Conservation (phyloP, 2,888 invertebrate species). For the Aromia moschata region DNA sequence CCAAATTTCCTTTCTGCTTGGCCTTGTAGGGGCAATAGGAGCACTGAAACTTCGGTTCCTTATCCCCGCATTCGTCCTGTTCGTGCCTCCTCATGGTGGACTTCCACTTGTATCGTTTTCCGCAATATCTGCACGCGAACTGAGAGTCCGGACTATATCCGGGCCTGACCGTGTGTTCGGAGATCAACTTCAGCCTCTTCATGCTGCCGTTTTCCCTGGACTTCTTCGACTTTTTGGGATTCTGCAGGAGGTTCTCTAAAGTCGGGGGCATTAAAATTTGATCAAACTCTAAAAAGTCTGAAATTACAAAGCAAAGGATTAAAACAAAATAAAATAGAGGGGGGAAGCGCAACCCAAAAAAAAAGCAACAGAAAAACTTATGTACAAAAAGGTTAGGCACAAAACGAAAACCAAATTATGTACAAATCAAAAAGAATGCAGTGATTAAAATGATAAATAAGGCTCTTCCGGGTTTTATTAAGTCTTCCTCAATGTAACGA, state of each 20-base stretch:
- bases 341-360: constrained; percentile 18
- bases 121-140: constrained; percentile 84
- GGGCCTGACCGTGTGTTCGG: constrained; percentile 51
- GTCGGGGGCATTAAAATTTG: constrained; percentile 48
- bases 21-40: constrained; percentile 75
- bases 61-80: constrained; percentile 82
- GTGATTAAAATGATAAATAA: too few relatives aligned
- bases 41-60: constrained; percentile 82
- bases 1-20: constrained; percentile 82
- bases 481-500: too few relatives aligned
- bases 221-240: constrained; percentile 40
- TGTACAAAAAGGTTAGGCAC: constrained; percentile 18
- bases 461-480: too few relatives aligned
- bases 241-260: constrained; percentile 46
- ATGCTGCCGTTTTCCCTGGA: constrained; percentile 55
- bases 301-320: constrained; percentile 30
- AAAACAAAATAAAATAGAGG: constrained; percentile 16
- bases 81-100: constrained; percentile 77
- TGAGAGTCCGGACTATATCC: constrained; percentile 67
- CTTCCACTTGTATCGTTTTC: constrained; percentile 87
- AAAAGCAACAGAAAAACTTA: constrained; percentile 17
- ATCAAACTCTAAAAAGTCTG: constrained; percentile 48
- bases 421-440: too few relatives aligned
- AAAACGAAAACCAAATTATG: constrained; percentile 4
- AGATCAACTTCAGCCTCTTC: constrained; percentile 65